These are phyloP conservation scores for Aphaenogaster rudis DNA, from an alignment of 1,140 invertebrate genomes.

Conservation along the genomic window DNA sequence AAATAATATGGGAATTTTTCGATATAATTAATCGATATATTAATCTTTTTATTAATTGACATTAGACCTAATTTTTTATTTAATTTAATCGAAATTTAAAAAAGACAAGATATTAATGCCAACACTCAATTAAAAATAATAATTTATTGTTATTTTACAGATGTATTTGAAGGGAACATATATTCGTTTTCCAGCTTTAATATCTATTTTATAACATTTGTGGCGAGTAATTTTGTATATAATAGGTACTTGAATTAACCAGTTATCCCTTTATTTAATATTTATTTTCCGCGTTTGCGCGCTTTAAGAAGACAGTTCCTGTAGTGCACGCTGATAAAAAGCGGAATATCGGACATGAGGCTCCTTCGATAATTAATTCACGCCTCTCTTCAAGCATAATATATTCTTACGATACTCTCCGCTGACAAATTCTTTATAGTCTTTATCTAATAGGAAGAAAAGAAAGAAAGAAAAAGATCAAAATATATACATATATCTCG, in stretches of 20 bases:
- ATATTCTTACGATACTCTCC: constrained; percentile 30
- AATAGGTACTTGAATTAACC: constrained; percentile 64
- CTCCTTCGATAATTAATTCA: constrained; percentile 17
- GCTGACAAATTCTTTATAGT: background rate
- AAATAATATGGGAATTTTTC: no score
- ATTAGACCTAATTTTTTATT: background rate
- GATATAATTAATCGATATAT: background rate
- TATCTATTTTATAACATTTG: constrained; percentile 28
- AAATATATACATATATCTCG: constrained; percentile 14
- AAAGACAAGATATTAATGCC: background rate
- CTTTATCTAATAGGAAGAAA: constrained; percentile 26
- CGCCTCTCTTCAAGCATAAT: constrained; percentile 4
- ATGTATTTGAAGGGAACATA: constrained; percentile 57
- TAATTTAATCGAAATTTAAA: background rate
- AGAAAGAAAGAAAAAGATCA: background rate
- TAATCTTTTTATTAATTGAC: constrained; percentile 2
- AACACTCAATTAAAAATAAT: constrained; percentile 40
- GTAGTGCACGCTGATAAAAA: constrained; percentile 1
- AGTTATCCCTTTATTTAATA: constrained; percentile 73
- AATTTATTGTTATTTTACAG: constrained; percentile 46
- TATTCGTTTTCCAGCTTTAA: constrained; percentile 34
- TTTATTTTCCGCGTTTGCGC: constrained; percentile 66
- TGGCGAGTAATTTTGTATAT: constrained; percentile 70
- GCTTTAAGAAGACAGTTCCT: constrained; percentile 48
- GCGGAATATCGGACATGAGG: constrained; percentile 15